Base-by-base conservation (phyloP, 1,140 invertebrate species). In the Zaprionus gabonicus region DNA sequence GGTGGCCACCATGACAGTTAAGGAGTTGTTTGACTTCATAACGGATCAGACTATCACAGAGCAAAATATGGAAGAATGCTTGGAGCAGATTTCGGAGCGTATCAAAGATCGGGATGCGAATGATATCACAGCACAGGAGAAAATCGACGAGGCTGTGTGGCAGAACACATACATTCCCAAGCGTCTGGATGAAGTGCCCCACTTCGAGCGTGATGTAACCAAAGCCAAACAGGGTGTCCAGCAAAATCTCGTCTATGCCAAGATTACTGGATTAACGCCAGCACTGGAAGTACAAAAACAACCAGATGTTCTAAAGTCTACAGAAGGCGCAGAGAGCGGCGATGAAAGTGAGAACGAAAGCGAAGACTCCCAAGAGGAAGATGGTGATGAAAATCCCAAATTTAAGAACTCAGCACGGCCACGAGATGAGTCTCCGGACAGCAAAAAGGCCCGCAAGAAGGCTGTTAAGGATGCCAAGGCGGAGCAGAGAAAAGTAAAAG, bases 21-120 rank as follows among this genome's bases (percentile, higher is more conserved):
- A 98, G 85, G 96, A 97, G 83, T 93, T 99, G 53, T 99, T 99
- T 94, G 97, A 99, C 92, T 99, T 99, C 91, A 96, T 99, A 46
- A 99, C 98, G 2, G 98, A 99, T 94, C 95, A 96, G 36, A 96
- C 95, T 4, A 96, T 99, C 56, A 97, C 95, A 49, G 95, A 96
- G 68, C 93, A 94, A 6, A 99, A 99, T 93, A 96, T 97, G 93
- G 97, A 98, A 73, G 94, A 95, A 73, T 96, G 96, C 91, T 93
- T 98, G 49, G 95, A 97, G 77, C 94, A 93, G 79, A 94, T 97
- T 49, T 95, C 96, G 2, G 95, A 96, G 75, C 94, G 94, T 75
- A 95, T 95, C 15, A 94, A 94, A 2, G 93, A 95, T 70, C 93
- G 94, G 57, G 93, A 94, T 71, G 94, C 94, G 75, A 93, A 95